These are phyloP conservation scores for human (Homo sapiens) DNA, from an alignment of 2,113 vertebrate species.

Conservation along the genomic window GRCh38 chr22:30242001-30242500, in stretches of 20 bases:
- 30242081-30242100: not conserved
- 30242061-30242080: not conserved
- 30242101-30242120: not conserved
- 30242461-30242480: not conserved
- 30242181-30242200: not conserved
- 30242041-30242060: not conserved
- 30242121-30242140: not conserved
- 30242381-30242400: not conserved
- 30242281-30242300: not conserved
- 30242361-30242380: not conserved
- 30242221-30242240: not conserved
- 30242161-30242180: not conserved
- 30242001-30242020: not conserved
- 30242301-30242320: not conserved
- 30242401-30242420: not conserved
- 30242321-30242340: no score
- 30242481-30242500: not conserved
- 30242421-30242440: conserved; percentile 36
- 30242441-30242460: not conserved
- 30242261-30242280: not conserved
- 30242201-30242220: not conserved
- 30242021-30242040: not conserved
- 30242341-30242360: not conserved
- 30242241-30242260: not conserved
- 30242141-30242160: not conserved